phyloP scores from a whole-genome alignment of 2,888 invertebrate genomes.

The Acrobasis repandana region DNA sequence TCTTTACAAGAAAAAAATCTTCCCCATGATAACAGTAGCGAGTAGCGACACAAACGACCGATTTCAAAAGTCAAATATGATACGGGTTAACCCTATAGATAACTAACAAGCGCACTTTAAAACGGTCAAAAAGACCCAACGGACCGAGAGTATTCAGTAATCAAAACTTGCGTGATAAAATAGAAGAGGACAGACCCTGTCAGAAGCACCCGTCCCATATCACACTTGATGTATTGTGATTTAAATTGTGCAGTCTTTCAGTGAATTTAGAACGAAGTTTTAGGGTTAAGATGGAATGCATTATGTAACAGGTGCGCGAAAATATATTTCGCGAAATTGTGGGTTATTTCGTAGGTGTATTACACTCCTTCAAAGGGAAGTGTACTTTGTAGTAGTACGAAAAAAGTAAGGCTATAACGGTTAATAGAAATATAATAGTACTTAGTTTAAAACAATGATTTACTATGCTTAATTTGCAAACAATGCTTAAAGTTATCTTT shows the following conservation, averaged over 20 bases:
- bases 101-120: slow-evolving; percentile 17
- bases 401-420: background rate
- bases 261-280: slow-evolving; percentile 52
- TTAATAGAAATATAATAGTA: no score
- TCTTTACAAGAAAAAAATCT: no score
- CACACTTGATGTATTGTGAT: slow-evolving; percentile 56
- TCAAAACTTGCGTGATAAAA: slow-evolving; percentile 20
- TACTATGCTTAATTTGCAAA: no score
- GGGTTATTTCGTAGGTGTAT: background rate
- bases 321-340: slow-evolving; percentile 36
- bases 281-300: slow-evolving; percentile 35
- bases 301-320: slow-evolving; percentile 29
- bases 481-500: no score
- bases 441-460: background rate
- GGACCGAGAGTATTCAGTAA: slow-evolving; percentile 11
- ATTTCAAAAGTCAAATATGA: slow-evolving; percentile 16
- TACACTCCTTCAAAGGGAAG: background rate
- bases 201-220: slow-evolving; percentile 41
- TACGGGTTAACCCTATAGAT: slow-evolving; percentile 18
- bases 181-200: slow-evolving; percentile 33
- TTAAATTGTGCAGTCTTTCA: slow-evolving; percentile 46
- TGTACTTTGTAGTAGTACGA: background rate
- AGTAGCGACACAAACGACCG: background rate
- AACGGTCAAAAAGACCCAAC: slow-evolving; percentile 31
- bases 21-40: background rate